Evolutionary conservation across 1,140 invertebrate species (phyloP), one percentile per base, ranked within the genome.

Genomic region (Zaprionus taronus): DNA sequence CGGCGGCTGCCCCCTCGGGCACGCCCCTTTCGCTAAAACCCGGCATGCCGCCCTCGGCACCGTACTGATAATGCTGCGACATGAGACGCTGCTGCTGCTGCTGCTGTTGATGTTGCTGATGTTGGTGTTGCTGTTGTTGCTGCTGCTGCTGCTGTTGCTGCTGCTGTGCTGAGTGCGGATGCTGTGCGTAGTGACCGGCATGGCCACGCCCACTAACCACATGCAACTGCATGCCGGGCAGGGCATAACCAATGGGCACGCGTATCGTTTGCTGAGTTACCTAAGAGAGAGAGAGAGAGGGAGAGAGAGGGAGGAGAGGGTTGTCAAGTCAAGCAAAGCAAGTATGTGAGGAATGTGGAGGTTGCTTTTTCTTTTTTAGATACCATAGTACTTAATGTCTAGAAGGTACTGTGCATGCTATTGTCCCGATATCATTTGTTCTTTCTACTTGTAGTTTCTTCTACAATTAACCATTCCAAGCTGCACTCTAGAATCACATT

Each of bases 1-100:
- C 94, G 1, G 94, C 93, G 44, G 94, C 95, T 0, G 95, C 95
- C 20, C 95, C 95, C 79, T 95, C 95, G 5, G 95, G 95, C 6
- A 95, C 94, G 2, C 95, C 95, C 11, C 95, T 93, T 85, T 95
- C 95, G 26, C 94, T 94, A 9, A 94, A 93, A 56, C 92, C 93
- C 44, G 92, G 84, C 72, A 91, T 91, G 12, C 92, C 86, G 44
- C 92, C 93, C 78, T 92, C 93, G 4, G 91, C 86, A 34, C 90
- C 91, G 17, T 80, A 92, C 26, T 92, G 91, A 80, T 92, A 92
- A 55, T 90, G 80, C 56, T 84, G 92, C 20, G 76, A 49, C 71
- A 87, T 76, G 17, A 87, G 24, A 22, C 84, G 83, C 57, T 93
- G 90, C 83, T 94, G 81, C 36, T 90, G 86, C 15, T 90, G 86